Evolutionary conservation across 2,797 vertebrate species (phyloP), one percentile per base, ranked within the genome.

Genomic region (Tarsius wallacei): DNA sequence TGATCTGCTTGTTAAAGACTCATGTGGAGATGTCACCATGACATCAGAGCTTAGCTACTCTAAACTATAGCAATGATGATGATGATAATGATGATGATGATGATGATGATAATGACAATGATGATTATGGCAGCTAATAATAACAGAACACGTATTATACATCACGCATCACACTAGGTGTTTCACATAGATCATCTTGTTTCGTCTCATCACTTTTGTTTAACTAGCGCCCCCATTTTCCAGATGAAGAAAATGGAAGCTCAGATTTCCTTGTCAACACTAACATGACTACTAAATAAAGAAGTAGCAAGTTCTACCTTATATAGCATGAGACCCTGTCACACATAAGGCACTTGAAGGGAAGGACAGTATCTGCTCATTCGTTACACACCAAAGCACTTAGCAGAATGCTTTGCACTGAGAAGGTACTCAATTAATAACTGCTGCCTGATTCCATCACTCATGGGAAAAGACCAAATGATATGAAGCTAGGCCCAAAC

Each of bases 1-100:
- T 80, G 51, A 91, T 82, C 15, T 77, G 55, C 26, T 76, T 64
- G 5, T 81, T 76, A 77, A 90, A 93, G 31, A 89, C 42, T n/a
- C 61, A 57, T 10, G 49, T 21, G 4, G 57, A 82, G 22, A 63
- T 57, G 47, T 47, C 22, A 53, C 6, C 0, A 10, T 19, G 53
- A 87, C 31, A 36, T 51, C 47, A 81, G 33, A 51, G 49, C 21
- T 78, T 33, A 89, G 47, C 14, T 36, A 53, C 61, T 95, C 36
- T 74, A 70, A 84, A 66, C 11, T 16, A 53, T 1, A 7, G 31
- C 14, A 42, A 76, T 19, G 28, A 57, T 17, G 28, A 53, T 33
- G 24, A 55, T 24, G 4, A 11, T 2, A 6, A 15, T 31, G 78
- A 51, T 24, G 14, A 61, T 11, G 28, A 15, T 24, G 71, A 51